Evolutionary conservation across 2,888 invertebrate genomes (phyloP).

Genomic region (Aphidius colemani): DNA sequence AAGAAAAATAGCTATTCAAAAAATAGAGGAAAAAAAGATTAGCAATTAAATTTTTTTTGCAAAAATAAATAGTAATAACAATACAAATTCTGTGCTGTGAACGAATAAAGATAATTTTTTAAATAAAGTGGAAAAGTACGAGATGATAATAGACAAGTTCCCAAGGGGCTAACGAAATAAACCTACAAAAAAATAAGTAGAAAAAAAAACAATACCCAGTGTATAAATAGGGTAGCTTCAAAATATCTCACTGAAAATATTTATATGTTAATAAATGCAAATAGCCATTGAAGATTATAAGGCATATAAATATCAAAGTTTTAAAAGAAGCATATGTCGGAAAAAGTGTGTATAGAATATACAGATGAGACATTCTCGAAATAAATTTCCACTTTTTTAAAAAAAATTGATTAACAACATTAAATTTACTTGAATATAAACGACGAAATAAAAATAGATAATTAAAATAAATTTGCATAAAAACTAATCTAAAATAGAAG

Average conservation of each 20-base stretch:
- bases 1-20: no score
- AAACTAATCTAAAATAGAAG: no score
- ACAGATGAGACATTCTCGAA: background rate
- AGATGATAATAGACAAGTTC: slow-evolving; percentile 4
- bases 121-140: slow-evolving; percentile 11
- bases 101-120: slow-evolving; percentile 9
- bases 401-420: background rate
- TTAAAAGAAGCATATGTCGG: background rate
- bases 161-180: slow-evolving; percentile 6
- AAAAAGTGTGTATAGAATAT: no score
- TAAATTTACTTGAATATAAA: background rate
- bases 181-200: slow-evolving; percentile 14
- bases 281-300: slow-evolving; percentile 1
- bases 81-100: slow-evolving; percentile 16
- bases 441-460: background rate
- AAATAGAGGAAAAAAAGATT: no score
- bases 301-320: background rate
- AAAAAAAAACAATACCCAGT: background rate
- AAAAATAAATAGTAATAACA: background rate
- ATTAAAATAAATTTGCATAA: background rate
- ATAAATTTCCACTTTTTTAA: background rate
- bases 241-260: background rate
- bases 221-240: no score
- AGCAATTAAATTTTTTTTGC: no score
- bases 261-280: slow-evolving; percentile 24